Conservation (phyloP, 2,888 invertebrate species). For the Sympetrum striolatum region DNA sequence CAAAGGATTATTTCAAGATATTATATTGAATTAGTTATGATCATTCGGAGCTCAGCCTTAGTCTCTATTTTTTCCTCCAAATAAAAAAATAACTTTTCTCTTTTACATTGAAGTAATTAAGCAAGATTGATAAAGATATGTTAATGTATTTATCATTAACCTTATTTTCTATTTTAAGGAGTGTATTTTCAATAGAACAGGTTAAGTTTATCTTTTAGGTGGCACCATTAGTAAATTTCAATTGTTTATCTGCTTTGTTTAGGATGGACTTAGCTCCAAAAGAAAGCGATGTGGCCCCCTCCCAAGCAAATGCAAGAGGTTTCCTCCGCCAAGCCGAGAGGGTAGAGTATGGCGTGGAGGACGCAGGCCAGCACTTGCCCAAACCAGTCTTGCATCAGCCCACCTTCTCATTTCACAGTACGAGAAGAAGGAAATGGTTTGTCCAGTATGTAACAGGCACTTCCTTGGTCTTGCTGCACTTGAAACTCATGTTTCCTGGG, state of each 20-base stretch:
- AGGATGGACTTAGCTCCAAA: constrained; percentile 2
- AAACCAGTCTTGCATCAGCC: constrained; percentile 10
- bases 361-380: constrained; percentile 1
- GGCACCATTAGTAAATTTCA: no score
- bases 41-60: no score
- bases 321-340: not conserved
- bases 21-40: no score
- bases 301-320: constrained; percentile 24
- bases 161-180: no score
- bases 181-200: no score
- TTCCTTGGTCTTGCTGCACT: constrained; percentile 53
- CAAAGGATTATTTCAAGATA: no score
- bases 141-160: no score
- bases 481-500: constrained; percentile 51
- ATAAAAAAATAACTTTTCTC: no score
- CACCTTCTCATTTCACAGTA: constrained; percentile 48
- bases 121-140: no score
- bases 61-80: no score
- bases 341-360: constrained; percentile 10
- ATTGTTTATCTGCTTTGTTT: not conserved
- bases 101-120: no score
- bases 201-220: no score
- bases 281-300: constrained; percentile 9
- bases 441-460: constrained; percentile 52
- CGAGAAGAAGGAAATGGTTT: constrained; percentile 52